Evolutionary conservation across 2,797 vertebrate species (phyloP).

Genomic region (Agapornis canus): DNA sequence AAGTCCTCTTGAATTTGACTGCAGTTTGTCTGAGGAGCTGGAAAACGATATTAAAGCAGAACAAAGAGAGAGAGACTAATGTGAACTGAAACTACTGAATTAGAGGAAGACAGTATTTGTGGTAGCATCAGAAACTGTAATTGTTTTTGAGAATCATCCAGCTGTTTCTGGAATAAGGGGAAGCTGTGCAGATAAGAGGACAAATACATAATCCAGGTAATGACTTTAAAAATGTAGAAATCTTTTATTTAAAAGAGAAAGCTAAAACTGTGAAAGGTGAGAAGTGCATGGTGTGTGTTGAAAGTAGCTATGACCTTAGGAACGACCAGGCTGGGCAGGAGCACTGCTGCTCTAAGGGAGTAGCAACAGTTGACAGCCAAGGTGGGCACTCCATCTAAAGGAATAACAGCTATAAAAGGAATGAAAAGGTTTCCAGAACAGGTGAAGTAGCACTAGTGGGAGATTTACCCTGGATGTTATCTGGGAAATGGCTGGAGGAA

Average conservation of each 20-base stretch:
- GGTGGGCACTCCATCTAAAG: not conserved
- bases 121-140: not conserved
- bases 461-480: not conserved
- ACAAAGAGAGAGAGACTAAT: not conserved
- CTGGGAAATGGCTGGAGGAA: not conserved
- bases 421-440: not conserved
- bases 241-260: not conserved
- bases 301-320: not conserved
- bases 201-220: not conserved
- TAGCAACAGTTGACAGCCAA: not conserved
- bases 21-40: not conserved
- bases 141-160: not conserved
- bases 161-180: not conserved
- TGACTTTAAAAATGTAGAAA: not conserved
- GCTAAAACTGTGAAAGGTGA: not conserved
- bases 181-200: not conserved
- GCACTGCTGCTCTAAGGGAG: not conserved
- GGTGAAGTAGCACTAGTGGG: not conserved
- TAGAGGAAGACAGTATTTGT: not conserved
- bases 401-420: not conserved
- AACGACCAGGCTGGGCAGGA: conserved; percentile 22
- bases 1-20: not conserved
- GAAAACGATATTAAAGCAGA: not conserved
- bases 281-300: conserved; percentile 6
- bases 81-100: not conserved